Base-by-base conservation (phyloP, 35 echinoderm and acorn worm genomes). In the Chiridota heheva region DNA sequence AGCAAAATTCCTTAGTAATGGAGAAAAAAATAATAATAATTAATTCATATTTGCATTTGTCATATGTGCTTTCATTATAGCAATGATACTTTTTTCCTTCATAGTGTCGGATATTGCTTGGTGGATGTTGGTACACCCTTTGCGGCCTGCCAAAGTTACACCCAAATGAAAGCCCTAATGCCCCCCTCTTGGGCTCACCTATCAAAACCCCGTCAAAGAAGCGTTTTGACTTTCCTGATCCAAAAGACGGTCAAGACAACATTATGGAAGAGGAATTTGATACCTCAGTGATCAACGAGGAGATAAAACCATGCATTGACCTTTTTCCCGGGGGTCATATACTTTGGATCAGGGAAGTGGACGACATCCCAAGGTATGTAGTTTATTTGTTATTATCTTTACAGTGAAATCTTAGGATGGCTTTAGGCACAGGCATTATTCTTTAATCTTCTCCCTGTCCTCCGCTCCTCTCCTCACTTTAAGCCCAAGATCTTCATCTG, bases 51-150 rank as follows among this genome's bases (percentile, higher is more conserved):
- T n/a, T n/a, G n/a, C n/a, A n/a, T n/a, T n/a, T n/a, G n/a, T n/a
- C n/a, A n/a, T n/a, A n/a, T n/a, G n/a, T n/a, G n/a, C n/a, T n/a
- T n/a, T n/a, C n/a, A n/a, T n/a, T n/a, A n/a, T n/a, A n/a, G n/a
- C n/a, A n/a, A n/a, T n/a, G n/a, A n/a, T n/a, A n/a, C 18, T 31
- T 32, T 40, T 58, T 13, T 36, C 40, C 75, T 76, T 45, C 58
- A 0, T 80, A 95, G 91, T 95, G 89, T 39, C 91, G 81, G 74
- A 83, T 88, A 17, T 58, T 95, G 33, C 39, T 95, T 37, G 85
- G 91, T 28, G 91, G 86, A 34, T 88, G 86, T 44, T 95, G 91
- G 91, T 87, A 88, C 53, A 71, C 86, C 35, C 22, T 74, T 15
- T 85, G 73, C 30, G 91, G 91, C 73, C 81, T 95, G 72, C 91